Conservation (phyloP, 2,797 vertebrate genomes). For the Myiotriccus ornatus region DNA sequence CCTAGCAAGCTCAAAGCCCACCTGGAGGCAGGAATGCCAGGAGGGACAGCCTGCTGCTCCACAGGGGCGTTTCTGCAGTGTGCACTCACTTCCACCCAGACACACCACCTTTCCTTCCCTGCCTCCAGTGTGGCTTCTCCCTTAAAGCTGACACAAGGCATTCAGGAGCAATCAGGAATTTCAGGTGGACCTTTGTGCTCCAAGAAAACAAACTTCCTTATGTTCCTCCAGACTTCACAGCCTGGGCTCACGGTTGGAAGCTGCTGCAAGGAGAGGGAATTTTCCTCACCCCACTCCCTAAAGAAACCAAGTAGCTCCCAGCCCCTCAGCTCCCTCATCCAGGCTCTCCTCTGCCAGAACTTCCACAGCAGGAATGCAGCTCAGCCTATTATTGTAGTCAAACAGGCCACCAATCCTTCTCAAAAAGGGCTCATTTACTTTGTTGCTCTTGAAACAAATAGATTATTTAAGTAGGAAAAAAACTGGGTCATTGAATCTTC, state of each 20-base stretch:
- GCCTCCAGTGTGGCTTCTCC: background rate
- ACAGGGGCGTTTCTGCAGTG: background rate
- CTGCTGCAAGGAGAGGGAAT: background rate
- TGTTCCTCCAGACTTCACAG: background rate
- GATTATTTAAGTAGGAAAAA: background rate
- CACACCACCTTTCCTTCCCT: background rate
- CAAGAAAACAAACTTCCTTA: background rate
- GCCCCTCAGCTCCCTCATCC: background rate
- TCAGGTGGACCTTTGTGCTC: background rate
- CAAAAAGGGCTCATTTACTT: background rate
- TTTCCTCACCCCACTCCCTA: background rate
- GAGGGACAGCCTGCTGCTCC: accelerated
- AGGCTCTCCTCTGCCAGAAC: background rate
- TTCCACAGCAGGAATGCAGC: background rate
- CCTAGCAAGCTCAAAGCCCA: background rate
- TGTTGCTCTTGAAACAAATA: background rate
- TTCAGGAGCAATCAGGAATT: background rate
- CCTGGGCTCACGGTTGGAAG: accelerated
- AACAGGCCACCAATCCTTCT: background rate
- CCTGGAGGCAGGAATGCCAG: background rate
- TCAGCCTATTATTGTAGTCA: background rate
- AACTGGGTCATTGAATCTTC: background rate
- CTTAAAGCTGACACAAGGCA: background rate
- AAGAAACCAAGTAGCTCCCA: background rate
- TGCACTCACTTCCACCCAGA: background rate